Conservation (phyloP, 2,113 vertebrate species). For the Salvelinus namaycush region DNA sequence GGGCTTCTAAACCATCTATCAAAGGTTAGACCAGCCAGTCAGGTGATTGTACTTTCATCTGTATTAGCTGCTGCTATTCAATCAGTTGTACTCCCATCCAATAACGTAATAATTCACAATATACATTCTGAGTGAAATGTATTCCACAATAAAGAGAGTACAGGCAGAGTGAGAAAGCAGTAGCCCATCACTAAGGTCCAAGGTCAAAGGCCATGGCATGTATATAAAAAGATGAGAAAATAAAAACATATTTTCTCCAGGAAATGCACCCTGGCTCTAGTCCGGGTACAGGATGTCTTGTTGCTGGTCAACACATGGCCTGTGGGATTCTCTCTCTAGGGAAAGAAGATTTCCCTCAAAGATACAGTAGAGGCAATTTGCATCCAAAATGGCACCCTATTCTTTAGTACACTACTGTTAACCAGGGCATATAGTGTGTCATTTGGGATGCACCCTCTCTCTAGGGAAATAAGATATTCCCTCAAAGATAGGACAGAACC, state of each 20-base stretch:
- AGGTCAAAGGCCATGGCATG: not conserved
- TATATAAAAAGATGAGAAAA: not conserved
- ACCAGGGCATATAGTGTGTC: too few relatives aligned
- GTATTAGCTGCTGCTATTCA: not conserved
- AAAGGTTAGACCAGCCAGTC: too few relatives aligned
- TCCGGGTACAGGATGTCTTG: slow-evolving; percentile 21
- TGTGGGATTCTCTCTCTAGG: not conserved
- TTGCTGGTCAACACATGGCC: not conserved
- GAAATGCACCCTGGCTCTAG: slow-evolving; percentile 20
- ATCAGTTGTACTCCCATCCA: not conserved
- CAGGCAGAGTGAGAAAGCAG: not conserved
- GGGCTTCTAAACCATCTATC: too few relatives aligned
- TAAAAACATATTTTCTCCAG: slow-evolving; percentile 6
- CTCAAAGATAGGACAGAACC: not conserved
- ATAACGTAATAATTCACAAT: too few relatives aligned
- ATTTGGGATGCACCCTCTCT: not conserved
- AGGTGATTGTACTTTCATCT: too few relatives aligned
- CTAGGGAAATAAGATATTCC: not conserved
- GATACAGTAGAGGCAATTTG: not conserved
- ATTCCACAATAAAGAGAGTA: not conserved
- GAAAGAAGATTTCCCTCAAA: not conserved
- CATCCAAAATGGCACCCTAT: too few relatives aligned
- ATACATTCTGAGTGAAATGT: too few relatives aligned
- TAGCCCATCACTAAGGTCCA: not conserved
- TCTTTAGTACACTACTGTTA: too few relatives aligned